A percentile compares a stretch with the other conserved stretches of the same genome.
Conservation (phyloP, 2,888 invertebrate species). For the Habrosyne pyritoides region DNA sequence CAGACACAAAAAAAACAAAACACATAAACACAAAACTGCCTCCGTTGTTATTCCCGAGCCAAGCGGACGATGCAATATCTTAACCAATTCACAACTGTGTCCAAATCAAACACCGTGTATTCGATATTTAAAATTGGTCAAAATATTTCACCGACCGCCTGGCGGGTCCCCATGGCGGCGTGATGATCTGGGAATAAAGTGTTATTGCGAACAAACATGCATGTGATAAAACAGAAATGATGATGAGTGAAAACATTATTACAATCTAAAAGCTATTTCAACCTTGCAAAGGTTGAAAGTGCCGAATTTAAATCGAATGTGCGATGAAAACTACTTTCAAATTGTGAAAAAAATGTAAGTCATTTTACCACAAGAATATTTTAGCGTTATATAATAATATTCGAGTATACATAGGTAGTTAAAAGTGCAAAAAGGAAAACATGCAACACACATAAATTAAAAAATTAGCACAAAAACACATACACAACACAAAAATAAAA, state of each 20-base stretch:
- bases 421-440: too few species aligned
- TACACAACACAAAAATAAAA: not conserved
- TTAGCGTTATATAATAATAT: too few species aligned
- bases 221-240: not conserved
- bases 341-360: too few species aligned
- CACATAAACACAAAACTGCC: constrained; percentile 25
- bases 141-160: constrained; percentile 81
- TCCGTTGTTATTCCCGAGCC: constrained; percentile 57
- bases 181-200: not conserved
- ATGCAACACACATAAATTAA: too few species aligned
- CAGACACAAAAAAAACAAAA: constrained; percentile 21
- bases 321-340: too few species aligned
- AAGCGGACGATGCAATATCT: constrained; percentile 83
- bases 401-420: too few species aligned
- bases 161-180: constrained; percentile 44
- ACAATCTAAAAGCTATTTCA: too few species aligned
- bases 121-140: constrained; percentile 75
- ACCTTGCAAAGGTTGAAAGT: too few species aligned
- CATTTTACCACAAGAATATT: too few species aligned
- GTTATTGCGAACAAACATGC: not conserved
- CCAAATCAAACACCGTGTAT: constrained; percentile 30
- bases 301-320: too few species aligned
- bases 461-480: not conserved
- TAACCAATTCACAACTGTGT: constrained; percentile 75
- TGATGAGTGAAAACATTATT: too few species aligned